Conservation (phyloP, 2,888 invertebrate genomes). For the Amitus sp. region DNA sequence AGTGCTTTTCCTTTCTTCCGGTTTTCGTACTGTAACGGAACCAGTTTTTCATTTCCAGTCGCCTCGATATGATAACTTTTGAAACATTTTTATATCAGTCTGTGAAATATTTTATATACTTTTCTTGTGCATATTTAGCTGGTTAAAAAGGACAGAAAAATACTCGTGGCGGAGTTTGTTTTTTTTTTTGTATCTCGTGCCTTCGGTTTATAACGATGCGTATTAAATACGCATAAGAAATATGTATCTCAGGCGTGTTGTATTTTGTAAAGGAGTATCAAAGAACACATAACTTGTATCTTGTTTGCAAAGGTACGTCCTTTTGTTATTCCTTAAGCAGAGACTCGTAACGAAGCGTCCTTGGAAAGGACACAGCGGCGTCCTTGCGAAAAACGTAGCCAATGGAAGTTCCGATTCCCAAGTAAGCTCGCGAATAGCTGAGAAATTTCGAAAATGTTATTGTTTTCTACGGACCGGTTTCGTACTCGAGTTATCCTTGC, state of each 20-base stretch:
- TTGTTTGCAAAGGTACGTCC: conserved; percentile 21
- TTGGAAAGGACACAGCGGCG: conserved; percentile 9
- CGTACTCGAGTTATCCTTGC: conserved; percentile 11
- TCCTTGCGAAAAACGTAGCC: conserved; percentile 8
- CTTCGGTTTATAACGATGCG: conserved; percentile 7
- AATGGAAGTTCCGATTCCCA: conserved; percentile 23
- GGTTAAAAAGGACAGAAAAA: background rate
- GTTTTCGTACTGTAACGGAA: background rate
- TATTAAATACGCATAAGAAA: conserved; percentile 19
- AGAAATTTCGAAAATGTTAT: conserved; percentile 38
- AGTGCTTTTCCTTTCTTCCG: background rate
- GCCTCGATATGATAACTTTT: background rate
- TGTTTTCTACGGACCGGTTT: conserved; percentile 30
- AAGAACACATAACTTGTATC: conserved; percentile 14
- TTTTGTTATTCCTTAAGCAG: conserved; percentile 25
- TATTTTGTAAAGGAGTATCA: conserved; percentile 6
- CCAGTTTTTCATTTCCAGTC: conserved; percentile 4
- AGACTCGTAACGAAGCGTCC: conserved; percentile 22
- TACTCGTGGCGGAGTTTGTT: background rate
- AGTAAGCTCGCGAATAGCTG: conserved; percentile 30
- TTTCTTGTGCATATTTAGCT: background rate
- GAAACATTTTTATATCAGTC: background rate
- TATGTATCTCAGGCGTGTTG: conserved; percentile 13
- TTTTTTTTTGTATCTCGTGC: background rate
- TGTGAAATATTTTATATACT: background rate